Percentiles rank a stretch among this genome's conserved stretches.
phyloP scores from a whole-genome alignment of 2,888 invertebrate species.

The Artemia sinica region DNA sequence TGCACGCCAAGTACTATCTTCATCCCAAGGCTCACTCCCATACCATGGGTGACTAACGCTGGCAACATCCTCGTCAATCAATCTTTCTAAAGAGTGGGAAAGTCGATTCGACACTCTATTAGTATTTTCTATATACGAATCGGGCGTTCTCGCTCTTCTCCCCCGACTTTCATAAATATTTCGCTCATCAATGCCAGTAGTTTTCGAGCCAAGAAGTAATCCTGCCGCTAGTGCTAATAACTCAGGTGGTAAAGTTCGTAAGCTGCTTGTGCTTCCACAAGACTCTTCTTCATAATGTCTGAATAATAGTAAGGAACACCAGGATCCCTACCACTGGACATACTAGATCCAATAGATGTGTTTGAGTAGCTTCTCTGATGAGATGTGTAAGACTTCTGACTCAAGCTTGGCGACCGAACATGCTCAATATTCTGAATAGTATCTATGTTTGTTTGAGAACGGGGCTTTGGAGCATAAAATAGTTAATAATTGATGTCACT shows the following conservation, averaged over 20 bases:
- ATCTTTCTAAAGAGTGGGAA: slow-evolving; percentile 42
- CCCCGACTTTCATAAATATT: slow-evolving; percentile 46
- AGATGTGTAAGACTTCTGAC: background rate
- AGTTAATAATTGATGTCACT: too few species aligned
- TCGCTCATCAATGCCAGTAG: slow-evolving; percentile 42
- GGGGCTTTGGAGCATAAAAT: too few species aligned
- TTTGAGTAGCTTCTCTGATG: slow-evolving; percentile 8
- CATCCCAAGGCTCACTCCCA: slow-evolving; percentile 47
- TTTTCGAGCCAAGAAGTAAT: slow-evolving; percentile 17
- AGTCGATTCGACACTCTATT: slow-evolving; percentile 33
- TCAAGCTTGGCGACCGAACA: background rate
- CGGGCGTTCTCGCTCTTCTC: slow-evolving; percentile 31
- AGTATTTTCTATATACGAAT: slow-evolving; percentile 30
- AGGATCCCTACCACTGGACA: slow-evolving; percentile 16
- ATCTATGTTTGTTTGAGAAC: background rate
- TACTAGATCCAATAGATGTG: background rate
- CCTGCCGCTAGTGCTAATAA: slow-evolving; percentile 15
- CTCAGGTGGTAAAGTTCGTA: background rate
- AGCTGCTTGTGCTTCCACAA: slow-evolving; percentile 16
- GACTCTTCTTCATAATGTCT: slow-evolving; percentile 38
- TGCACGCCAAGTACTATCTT: slow-evolving; percentile 62
- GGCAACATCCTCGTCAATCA: slow-evolving; percentile 36
- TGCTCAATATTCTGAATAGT: background rate
- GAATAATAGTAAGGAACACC: slow-evolving; percentile 64
- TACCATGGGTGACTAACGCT: background rate